Base-by-base conservation (phyloP, 35 echinoderm and acorn worm species). In the Stichopus chloronotus region DNA sequence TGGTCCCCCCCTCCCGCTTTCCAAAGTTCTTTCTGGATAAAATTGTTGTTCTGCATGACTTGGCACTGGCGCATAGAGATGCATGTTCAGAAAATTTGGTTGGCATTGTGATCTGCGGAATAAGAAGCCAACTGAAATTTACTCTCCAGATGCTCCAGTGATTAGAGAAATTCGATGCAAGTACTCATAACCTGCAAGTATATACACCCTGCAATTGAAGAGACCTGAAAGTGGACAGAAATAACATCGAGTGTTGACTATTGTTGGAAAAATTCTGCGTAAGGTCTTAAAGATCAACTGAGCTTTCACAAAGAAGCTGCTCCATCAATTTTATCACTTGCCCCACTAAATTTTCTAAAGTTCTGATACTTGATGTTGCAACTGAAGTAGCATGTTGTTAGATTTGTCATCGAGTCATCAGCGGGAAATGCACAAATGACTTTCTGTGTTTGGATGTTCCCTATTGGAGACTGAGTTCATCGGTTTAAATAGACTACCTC, bases 131-230 rank as follows among this genome's bases (percentile, higher is more conserved):
- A 54, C 76, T 72, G 30, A 52, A 72, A 53, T 53, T 72, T 57
- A 60, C 91, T 94, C 59, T 91, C 93, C 79, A 76, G 76, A 83
- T 86, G 93, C 57, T 91, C 93, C 89, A 55, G 78, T 84, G 52
- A 94, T 68, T 43, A 88, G 88, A 86, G 91, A 94, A 16, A 92
- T 94, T 14, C 93, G 5, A 11, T 89, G 55, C 9, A 92, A 56
- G 54, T 91, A 94, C 65, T 94, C 93, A 59, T 94, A 94, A 53
- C 91, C 93, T 53, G 88, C 93, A 91, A 94, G 91, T 7, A 79
- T 60, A 23, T 91, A 94, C 6, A 94, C 57, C 13, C 81, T 43
- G 5, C 91, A 55, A n/a, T 61, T 84, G 17, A 91, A 53, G 7
- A 9, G 77, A 59, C 93, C 91, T 53, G 52, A 84, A 72, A 56